These are phyloP conservation scores for Anodontia alba DNA, from an alignment of 2,888 invertebrate genomes.

Conservation along the genomic window DNA sequence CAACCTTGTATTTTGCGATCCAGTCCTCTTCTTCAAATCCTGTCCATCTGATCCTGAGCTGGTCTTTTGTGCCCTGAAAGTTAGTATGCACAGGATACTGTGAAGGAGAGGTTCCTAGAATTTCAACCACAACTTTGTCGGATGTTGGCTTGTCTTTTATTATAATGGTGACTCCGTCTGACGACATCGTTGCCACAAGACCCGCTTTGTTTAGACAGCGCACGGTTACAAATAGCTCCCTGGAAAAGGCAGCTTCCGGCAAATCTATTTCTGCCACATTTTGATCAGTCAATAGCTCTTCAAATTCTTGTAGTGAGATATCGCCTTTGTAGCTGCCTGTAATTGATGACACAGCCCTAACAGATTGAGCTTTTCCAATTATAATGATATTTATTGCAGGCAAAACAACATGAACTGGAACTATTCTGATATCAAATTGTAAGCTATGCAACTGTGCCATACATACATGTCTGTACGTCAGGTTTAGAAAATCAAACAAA, in stretches of 20 bases:
- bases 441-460: too few relatives aligned
- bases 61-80: constrained; percentile 33
- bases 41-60: constrained; percentile 45
- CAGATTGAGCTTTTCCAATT: too few relatives aligned
- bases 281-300: neutral
- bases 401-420: too few relatives aligned
- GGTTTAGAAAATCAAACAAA: too few relatives aligned
- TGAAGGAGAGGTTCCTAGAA: neutral
- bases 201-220: constrained; percentile 44
- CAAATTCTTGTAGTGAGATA: neutral
- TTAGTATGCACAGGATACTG: constrained; percentile 29
- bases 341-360: neutral
- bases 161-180: constrained; percentile 40
- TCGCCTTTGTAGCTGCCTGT: neutral
- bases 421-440: too few relatives aligned
- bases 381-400: too few relatives aligned
- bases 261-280: neutral
- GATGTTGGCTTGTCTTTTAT: constrained; percentile 24
- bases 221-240: constrained; percentile 17
- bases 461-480: too few relatives aligned
- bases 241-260: neutral
- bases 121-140: neutral
- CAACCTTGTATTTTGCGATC: constrained; percentile 4
- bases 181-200: constrained; percentile 25
- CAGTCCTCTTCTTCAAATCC: constrained; percentile 33